phyloP scores from a whole-genome alignment of 2,113 vertebrate genomes.

The Climacteris rufus region DNA sequence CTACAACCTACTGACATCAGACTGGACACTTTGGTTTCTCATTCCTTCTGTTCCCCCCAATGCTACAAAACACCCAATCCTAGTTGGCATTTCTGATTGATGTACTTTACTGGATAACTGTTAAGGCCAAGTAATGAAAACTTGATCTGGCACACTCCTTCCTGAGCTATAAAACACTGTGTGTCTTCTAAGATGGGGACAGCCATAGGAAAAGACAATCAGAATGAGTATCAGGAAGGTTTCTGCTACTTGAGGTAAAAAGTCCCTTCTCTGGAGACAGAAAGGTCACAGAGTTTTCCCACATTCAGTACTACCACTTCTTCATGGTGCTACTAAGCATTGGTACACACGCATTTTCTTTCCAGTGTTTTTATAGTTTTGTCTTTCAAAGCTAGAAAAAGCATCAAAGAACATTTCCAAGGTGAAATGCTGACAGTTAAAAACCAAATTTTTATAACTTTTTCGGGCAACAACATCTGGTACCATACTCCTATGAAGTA shows the following conservation, averaged over 20 bases:
- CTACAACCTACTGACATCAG: not conserved
- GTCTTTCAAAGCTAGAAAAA: not conserved
- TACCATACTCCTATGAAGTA: not conserved
- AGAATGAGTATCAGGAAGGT: not conserved
- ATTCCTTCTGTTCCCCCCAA: not conserved
- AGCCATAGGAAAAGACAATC: not conserved
- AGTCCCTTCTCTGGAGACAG: not conserved
- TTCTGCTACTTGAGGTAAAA: not conserved
- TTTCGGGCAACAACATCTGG: not conserved
- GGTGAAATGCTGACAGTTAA: not conserved
- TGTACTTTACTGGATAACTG: not conserved
- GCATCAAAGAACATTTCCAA: not conserved
- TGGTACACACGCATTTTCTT: not conserved
- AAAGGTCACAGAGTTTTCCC: not conserved
- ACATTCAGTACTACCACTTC: not conserved
- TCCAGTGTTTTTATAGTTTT: not conserved
- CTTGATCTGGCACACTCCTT: not conserved
- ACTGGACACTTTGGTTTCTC: not conserved
- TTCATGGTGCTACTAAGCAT: not conserved
- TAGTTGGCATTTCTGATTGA: not conserved
- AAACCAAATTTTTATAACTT: not conserved
- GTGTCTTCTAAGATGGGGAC: not conserved
- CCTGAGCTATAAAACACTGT: not conserved
- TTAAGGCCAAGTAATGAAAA: not conserved
- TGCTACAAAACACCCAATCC: not conserved